These are phyloP conservation scores for pig (Sus scrofa) DNA, from an alignment of 2,113 vertebrate species.

Conservation along the genomic window T2T-Sscrofa CM000823.6:38883001-38883500, in stretches of 20 bases:
- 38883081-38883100: not conserved
- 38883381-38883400: conserved; percentile 30
- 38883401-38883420: not conserved
- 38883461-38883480: conserved; percentile 38
- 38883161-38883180: conserved; percentile 8
- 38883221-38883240: not conserved
- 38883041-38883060: conserved; percentile 17
- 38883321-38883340: conserved; percentile 50
- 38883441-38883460: conserved; percentile 44
- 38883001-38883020: conserved; percentile 28
- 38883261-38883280: conserved; percentile 30
- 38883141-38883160: conserved; percentile 31
- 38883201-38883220: not conserved
- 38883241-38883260: conserved; percentile 19
- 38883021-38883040: conserved; percentile 3
- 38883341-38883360: conserved; percentile 30
- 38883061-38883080: conserved; percentile 3
- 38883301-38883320: conserved; percentile 36
- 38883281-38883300: conserved; percentile 57
- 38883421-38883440: conserved; percentile 37
- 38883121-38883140: not conserved
- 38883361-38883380: conserved; percentile 48
- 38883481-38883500: not conserved
- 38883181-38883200: not conserved
- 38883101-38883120: conserved; percentile 28